Conservation (phyloP, 2,888 invertebrate species). For the Orthosia incerta region DNA sequence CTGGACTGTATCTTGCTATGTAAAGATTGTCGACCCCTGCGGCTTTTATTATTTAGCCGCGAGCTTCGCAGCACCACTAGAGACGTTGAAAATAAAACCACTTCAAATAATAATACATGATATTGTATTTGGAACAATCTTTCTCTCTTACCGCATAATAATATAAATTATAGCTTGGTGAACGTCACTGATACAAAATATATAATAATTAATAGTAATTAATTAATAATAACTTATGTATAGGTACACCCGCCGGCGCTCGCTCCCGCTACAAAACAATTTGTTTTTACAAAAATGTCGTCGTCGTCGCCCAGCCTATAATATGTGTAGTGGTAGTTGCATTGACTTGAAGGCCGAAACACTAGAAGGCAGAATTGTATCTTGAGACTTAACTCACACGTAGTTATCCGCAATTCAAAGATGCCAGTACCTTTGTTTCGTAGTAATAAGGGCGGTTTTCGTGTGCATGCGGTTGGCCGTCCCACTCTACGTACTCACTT, state of each 20-base stretch:
- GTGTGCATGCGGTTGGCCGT: not conserved
- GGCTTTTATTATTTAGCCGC: too few relatives aligned
- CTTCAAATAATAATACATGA: conserved; percentile 79
- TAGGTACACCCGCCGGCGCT: conserved; percentile 76
- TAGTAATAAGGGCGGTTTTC: conserved; percentile 7
- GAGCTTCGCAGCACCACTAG: not conserved
- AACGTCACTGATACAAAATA: conserved; percentile 88
- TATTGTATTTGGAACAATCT: conserved; percentile 88
- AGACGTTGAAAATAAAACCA: conserved; percentile 48
- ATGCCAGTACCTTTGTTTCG: not conserved
- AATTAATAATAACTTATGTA: conserved; percentile 83
- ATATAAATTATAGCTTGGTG: conserved; percentile 86
- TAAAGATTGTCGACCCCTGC: too few relatives aligned
- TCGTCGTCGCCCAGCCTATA: conserved; percentile 67
- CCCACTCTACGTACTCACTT: too few relatives aligned
- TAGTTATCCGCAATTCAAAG: not conserved
- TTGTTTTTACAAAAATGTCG: conserved; percentile 69
- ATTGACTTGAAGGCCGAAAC: conserved; percentile 32
- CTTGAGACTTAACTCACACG: conserved; percentile 28
- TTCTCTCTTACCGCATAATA: conserved; percentile 83
- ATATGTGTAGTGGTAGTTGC: conserved; percentile 38
- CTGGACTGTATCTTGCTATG: too few relatives aligned
- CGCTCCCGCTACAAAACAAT: conserved; percentile 73
- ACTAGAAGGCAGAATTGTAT: conserved; percentile 13
- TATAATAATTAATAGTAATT: conserved; percentile 75